Conservation (phyloP, 2,888 invertebrate species). For the Tanaodytes sp. region DNA sequence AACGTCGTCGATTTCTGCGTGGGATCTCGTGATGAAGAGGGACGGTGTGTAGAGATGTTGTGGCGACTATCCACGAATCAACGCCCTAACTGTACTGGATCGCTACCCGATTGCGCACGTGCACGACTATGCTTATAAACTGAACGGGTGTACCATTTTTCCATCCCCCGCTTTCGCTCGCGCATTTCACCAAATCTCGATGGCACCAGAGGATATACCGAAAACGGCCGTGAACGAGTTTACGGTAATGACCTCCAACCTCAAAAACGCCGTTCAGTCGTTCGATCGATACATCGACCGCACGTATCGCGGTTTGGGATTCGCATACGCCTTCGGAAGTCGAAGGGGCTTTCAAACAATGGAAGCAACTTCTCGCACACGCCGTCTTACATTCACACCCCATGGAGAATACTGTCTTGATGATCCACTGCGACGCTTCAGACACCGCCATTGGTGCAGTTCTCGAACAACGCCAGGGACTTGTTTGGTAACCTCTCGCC, state of each 20-base stretch:
- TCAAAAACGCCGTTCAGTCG: constrained; percentile 40
- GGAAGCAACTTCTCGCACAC: constrained; percentile 20
- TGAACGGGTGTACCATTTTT: constrained; percentile 23
- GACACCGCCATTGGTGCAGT: constrained; percentile 1
- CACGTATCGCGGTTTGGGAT: constrained; percentile 13
- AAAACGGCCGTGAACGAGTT: constrained; percentile 48
- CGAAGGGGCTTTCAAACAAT: constrained; percentile 31
- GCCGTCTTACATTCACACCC: constrained; percentile 29
- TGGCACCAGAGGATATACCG: constrained; percentile 34
- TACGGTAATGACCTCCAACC: constrained; percentile 28
- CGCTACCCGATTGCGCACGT: constrained; percentile 35
- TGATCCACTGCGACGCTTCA: neutral
- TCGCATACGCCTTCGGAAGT: constrained; percentile 6
- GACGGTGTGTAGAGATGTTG: constrained; percentile 32
- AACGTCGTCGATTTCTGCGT: no score
- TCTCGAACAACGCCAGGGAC: neutral
- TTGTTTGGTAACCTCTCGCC: neutral
- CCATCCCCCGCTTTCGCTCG: constrained; percentile 25
- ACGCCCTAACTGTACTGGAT: constrained; percentile 29
- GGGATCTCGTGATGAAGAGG: constrained; percentile 26
- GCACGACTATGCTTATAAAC: constrained; percentile 28
- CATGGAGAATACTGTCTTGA: constrained; percentile 6
- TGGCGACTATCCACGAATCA: constrained; percentile 37
- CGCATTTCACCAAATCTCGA: constrained; percentile 29
- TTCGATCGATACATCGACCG: constrained; percentile 30